These are phyloP conservation scores for Sycobia sp. DNA, from an alignment of 1,140 invertebrate genomes.

Conservation along the genomic window DNA sequence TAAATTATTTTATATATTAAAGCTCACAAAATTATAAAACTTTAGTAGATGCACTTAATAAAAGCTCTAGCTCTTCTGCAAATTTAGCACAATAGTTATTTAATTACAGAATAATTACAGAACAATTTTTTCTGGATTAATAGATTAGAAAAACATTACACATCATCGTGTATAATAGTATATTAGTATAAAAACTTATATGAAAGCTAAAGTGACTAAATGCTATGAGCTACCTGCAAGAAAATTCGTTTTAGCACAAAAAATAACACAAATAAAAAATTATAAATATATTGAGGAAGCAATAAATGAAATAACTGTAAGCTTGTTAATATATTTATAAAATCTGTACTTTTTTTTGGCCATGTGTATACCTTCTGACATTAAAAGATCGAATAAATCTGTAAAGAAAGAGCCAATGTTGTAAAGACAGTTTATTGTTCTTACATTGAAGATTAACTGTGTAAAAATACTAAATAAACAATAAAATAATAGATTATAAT, in stretches of 20 bases:
- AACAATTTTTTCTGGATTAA: neutral
- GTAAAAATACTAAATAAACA: neutral
- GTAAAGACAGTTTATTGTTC: constrained; percentile 6
- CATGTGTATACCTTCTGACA: constrained; percentile 47
- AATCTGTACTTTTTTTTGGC: constrained; percentile 12
- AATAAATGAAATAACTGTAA: constrained; percentile 9
- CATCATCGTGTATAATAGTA: neutral
- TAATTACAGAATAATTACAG: neutral
- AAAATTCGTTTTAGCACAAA: constrained; percentile 11
- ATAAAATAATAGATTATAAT: constrained; percentile 4
- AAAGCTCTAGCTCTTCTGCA: constrained; percentile 16
- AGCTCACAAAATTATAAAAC: constrained; percentile 20
- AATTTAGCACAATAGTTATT: constrained; percentile 10
- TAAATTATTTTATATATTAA: neutral
- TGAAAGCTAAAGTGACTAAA: neutral
- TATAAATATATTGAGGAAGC: constrained; percentile 1
- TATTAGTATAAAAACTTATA: constrained; percentile 8
- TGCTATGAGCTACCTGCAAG: constrained; percentile 5
- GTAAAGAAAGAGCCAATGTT: constrained; percentile 45
- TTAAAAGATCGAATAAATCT: constrained; percentile 55
- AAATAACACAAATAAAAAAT: constrained; percentile 7
- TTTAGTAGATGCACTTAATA: neutral
- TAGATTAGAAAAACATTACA: neutral
- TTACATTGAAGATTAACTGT: neutral
- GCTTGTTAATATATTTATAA: constrained; percentile 8